These are phyloP conservation scores for Lacanobia wlatinum DNA, from an alignment of 2,888 invertebrate species.

Conservation along the genomic window DNA sequence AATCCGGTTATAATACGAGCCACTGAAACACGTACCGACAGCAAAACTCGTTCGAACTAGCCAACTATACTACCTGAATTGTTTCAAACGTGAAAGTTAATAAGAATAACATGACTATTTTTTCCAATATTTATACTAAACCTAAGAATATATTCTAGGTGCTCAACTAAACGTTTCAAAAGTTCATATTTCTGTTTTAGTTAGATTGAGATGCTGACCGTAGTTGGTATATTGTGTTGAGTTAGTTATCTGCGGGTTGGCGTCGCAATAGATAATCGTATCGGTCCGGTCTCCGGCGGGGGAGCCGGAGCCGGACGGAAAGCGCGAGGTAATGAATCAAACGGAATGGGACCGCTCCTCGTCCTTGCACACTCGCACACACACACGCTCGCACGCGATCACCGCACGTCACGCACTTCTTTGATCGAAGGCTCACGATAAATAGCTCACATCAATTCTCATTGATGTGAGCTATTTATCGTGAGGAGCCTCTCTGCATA, in stretches of 20 bases:
- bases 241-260: constrained; percentile 19
- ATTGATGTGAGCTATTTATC: too few species aligned
- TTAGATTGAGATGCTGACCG: constrained; percentile 2
- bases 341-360: constrained; percentile 33
- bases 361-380: neutral
- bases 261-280: constrained; percentile 55
- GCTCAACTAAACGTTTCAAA: neutral
- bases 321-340: constrained; percentile 47
- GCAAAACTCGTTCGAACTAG: neutral
- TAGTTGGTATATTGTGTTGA: constrained; percentile 21
- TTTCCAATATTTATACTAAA: too few species aligned
- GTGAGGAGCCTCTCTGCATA: too few species aligned
- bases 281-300: constrained; percentile 14
- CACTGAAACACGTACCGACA: constrained; percentile 4
- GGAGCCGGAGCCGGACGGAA: constrained; percentile 6
- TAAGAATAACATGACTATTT: neutral
- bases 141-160: too few species aligned
- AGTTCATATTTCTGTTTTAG: neutral
- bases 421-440: constrained; percentile 4
- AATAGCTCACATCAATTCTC: neutral
- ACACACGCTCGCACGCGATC: neutral
- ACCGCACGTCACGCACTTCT: constrained; percentile 18
- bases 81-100: neutral
- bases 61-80: neutral
- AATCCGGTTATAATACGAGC: constrained; percentile 38